phyloP scores from a whole-genome alignment of 2,888 invertebrate genomes.

The Bembecia ichneumoniformis region DNA sequence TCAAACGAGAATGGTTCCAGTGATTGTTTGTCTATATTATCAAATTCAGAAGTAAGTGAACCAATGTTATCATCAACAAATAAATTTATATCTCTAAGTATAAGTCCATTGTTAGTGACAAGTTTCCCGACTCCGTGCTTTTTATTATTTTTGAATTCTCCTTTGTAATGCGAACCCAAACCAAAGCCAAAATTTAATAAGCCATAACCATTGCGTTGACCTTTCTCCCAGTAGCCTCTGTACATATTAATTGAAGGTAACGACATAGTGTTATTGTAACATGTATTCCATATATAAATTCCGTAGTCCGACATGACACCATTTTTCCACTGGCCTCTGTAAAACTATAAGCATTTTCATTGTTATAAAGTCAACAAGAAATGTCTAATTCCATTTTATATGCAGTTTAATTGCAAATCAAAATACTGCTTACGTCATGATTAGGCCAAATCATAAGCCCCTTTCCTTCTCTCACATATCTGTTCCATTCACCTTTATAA shows the following conservation, averaged over 20 bases:
- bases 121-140: slow-evolving; percentile 72
- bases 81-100: slow-evolving; percentile 56
- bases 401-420: background rate
- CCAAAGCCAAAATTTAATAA: slow-evolving; percentile 59
- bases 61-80: slow-evolving; percentile 67
- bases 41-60: slow-evolving; percentile 19
- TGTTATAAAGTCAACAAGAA: background rate
- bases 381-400: background rate
- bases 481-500: slow-evolving; percentile 71
- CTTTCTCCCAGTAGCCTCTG: slow-evolving; percentile 70
- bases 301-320: slow-evolving; percentile 73
- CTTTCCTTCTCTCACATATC: slow-evolving; percentile 64
- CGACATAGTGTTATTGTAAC: slow-evolving; percentile 64
- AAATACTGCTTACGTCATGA: slow-evolving; percentile 58
- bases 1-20: slow-evolving; percentile 34
- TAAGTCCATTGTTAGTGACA: slow-evolving; percentile 70
- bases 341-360: slow-evolving; percentile 43
- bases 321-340: slow-evolving; percentile 72
- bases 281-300: slow-evolving; percentile 71
- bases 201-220: slow-evolving; percentile 67
- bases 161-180: slow-evolving; percentile 69
- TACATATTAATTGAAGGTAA: slow-evolving; percentile 65
- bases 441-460: slow-evolving; percentile 75
- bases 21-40: slow-evolving; percentile 16
- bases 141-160: slow-evolving; percentile 66